Evolutionary conservation across 2,113 vertebrate genomes (phyloP), one percentile per base, ranked within the genome.

Genomic region (Oostethus manadensis): DNA sequence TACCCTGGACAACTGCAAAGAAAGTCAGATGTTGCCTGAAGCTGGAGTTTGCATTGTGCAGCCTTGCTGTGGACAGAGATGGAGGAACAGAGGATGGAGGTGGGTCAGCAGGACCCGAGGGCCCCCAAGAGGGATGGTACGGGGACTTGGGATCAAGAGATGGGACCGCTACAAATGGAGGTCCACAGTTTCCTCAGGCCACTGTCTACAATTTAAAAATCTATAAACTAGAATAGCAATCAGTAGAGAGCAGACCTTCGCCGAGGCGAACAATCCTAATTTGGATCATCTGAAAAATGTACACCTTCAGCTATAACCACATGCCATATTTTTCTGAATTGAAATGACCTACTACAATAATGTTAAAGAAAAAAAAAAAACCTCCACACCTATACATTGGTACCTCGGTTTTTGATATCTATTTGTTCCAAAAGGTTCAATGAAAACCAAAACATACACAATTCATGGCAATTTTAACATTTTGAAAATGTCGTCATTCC

Each of bases 1-100:
- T 61, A 87, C 83, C 77, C 78, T 62, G 58, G 84, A 76, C 86
- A 86, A 86, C 84, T 86, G 71, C 74, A 71, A 79, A 83, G 85
- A 91, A 91, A 90, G 89, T 91, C 89, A 89, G 82, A 79, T 65
- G 49, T 84, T 77, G 87, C 89, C 84, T 48, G 47, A 47, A 68
- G 87, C 87, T 0, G 47, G 51, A 53, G 56, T 79, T 68, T 58
- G 75, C 61, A 80, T 40, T 54, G 47, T 15, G 63, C 61, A 78
- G 71, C 23, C 8, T 69, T 68, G 70, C 74, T 69, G 63, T 79
- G 76, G 73, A 87, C 73, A 62, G 83, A 81, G 81, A 79, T 73
- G 79, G 74, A 74, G 74, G 67, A 64, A 73, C 29, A 17, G 71
- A 74, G 51, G 66, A 70, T 59, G 74, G 84, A 80, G 83, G 70